phyloP scores from a whole-genome alignment of 92 coral and sea anemone species.

The Heliopora coerulea region DNA sequence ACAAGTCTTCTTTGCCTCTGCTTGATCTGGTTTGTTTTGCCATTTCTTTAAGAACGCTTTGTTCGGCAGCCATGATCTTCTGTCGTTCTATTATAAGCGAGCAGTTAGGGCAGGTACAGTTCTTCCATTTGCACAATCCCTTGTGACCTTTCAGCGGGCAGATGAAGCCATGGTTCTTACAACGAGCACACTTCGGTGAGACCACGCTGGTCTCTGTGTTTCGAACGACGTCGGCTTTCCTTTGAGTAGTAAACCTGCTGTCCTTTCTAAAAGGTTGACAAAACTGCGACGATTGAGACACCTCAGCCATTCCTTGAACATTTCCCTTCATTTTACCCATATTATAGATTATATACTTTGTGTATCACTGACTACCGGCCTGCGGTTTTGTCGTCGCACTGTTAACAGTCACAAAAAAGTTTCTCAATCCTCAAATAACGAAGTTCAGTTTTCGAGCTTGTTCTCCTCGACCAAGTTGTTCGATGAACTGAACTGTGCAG shows the following conservation, averaged over 20 bases:
- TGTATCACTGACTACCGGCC: too few relatives aligned
- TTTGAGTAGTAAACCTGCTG: background rate
- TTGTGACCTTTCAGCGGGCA: constrained; percentile 39
- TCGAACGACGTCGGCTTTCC: background rate
- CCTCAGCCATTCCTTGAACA: background rate
- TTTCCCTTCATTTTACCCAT: background rate
- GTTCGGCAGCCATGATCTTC: constrained; percentile 38
- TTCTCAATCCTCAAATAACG: background rate
- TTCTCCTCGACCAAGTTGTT: background rate
- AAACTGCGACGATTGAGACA: background rate
- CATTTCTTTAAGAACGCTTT: constrained; percentile 33
- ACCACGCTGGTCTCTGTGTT: background rate
- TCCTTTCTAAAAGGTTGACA: background rate
- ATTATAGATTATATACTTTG: background rate
- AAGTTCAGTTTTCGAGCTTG: background rate
- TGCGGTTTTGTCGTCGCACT: too few relatives aligned
- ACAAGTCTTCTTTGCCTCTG: background rate
- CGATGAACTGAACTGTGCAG: background rate
- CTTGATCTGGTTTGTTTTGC: constrained; percentile 8
- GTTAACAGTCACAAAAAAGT: too few relatives aligned
- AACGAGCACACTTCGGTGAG: constrained; percentile 38
- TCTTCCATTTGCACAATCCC: constrained; percentile 38
- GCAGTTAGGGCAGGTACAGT: constrained; percentile 26
- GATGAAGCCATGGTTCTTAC: constrained; percentile 35
- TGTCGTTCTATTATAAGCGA: constrained; percentile 36